Evolutionary conservation across 2,797 vertebrate species (phyloP).

Genomic region (Synaphobranchus kaupii): DNA sequence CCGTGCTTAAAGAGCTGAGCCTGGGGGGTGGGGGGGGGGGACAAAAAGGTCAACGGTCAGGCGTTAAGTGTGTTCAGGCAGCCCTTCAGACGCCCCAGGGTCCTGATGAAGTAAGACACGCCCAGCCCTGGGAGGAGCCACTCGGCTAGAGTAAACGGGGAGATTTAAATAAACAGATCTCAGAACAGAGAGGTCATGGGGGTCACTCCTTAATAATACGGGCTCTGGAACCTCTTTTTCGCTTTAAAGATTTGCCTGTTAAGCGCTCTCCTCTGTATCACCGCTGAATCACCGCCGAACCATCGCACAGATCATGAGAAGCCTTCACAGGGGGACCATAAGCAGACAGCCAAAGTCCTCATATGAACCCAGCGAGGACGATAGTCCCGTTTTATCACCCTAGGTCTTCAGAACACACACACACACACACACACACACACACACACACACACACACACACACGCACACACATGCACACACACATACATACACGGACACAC

Average conservation of each 20-base stretch:
- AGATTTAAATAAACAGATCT: not conserved
- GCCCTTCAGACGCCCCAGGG: not conserved
- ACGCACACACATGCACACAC: too few relatives aligned
- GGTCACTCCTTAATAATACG: not conserved
- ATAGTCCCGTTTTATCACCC: constrained; percentile 40
- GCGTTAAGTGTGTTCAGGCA: not conserved
- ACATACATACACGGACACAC: too few relatives aligned
- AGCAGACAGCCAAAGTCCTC: not conserved
- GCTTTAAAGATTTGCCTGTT: not conserved
- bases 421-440: not conserved
- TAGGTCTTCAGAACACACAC: constrained; percentile 50
- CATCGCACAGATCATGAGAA: not conserved
- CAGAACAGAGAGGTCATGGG: not conserved
- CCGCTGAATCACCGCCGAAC: not conserved
- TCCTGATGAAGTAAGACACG: not conserved
- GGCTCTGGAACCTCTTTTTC: not conserved
- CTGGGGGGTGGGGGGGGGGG: constrained; percentile 70
- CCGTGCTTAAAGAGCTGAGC: constrained; percentile 96
- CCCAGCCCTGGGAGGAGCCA: not conserved
- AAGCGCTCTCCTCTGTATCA: not conserved
- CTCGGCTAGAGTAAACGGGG: not conserved
- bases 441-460: not conserved
- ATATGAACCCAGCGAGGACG: not conserved
- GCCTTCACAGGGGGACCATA: not conserved
- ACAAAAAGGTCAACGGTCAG: constrained; percentile 30